These are phyloP conservation scores for Bergia puertoricense DNA, from an alignment of 92 coral and sea anemone genomes.

Conservation along the genomic window DNA sequence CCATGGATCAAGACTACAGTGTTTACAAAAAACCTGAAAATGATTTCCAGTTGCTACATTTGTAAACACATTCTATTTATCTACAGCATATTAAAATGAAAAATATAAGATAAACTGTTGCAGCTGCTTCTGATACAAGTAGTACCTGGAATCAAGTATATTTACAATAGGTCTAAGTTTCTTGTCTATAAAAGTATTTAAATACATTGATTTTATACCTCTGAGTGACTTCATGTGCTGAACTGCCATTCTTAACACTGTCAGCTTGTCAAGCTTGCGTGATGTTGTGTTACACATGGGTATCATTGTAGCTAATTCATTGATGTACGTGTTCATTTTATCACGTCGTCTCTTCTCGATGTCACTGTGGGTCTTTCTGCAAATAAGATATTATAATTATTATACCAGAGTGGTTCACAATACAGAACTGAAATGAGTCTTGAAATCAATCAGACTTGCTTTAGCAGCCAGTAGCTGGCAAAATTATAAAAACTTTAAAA, in stretches of 20 bases:
- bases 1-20: too few relatives aligned
- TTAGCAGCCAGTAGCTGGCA: too few relatives aligned
- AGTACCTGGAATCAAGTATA: too few relatives aligned
- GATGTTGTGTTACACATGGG: constrained; percentile 88
- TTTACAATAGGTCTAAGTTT: background rate
- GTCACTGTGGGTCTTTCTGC: constrained; percentile 92
- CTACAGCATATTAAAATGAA: too few relatives aligned
- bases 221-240: constrained; percentile 91
- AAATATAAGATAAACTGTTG: too few relatives aligned
- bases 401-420: background rate
- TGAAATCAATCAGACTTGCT: too few relatives aligned
- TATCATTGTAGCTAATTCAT: constrained; percentile 88
- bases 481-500: too few relatives aligned
- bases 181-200: background rate
- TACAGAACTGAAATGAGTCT: too few relatives aligned
- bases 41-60: too few relatives aligned
- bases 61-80: too few relatives aligned
- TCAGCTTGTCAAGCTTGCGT: constrained; percentile 93
- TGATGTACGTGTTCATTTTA: constrained; percentile 93
- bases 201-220: constrained; percentile 50
- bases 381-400: background rate
- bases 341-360: constrained; percentile 95
- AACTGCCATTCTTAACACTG: constrained; percentile 92
- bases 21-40: too few relatives aligned
- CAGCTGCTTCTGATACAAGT: too few relatives aligned